phyloP scores from a whole-genome alignment of 2,888 invertebrate species.

The Pachycephus smyrnensis region DNA sequence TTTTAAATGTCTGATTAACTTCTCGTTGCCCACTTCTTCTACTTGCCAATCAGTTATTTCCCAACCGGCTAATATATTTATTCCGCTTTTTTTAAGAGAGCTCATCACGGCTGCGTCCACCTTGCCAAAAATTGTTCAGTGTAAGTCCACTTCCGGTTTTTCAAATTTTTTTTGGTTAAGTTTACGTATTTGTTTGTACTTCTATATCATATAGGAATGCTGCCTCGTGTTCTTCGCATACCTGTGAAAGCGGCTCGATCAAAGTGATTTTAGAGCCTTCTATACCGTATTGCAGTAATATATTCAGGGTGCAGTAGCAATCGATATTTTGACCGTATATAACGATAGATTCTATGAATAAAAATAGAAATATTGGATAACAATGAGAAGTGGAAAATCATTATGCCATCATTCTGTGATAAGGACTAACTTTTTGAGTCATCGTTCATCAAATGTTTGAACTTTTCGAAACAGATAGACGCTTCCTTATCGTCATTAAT shows the following conservation, averaged over 20 bases:
- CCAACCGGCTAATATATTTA: conserved; percentile 69
- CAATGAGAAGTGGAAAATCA: too few species aligned
- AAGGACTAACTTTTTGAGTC: background rate
- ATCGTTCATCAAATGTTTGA: conserved; percentile 32
- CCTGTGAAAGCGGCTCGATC: conserved; percentile 70
- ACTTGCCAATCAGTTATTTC: conserved; percentile 71
- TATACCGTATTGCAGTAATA: conserved; percentile 73
- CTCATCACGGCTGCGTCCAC: conserved; percentile 70
- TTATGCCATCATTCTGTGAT: too few species aligned
- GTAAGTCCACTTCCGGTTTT: background rate
- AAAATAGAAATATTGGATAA: background rate
- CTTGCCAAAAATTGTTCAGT: conserved; percentile 45
- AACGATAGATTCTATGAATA: conserved; percentile 64
- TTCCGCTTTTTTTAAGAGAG: conserved; percentile 63
- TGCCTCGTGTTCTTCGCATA: conserved; percentile 42
- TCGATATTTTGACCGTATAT: conserved; percentile 78
- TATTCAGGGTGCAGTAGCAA: conserved; percentile 75
- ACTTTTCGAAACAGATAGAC: conserved; percentile 37
- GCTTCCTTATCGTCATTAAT: conserved; percentile 73
- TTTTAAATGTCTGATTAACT: conserved; percentile 64
- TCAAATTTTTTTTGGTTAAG: too few species aligned
- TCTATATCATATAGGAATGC: conserved; percentile 59
- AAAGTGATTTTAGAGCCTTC: conserved; percentile 71
- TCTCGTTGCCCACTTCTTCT: conserved; percentile 41
- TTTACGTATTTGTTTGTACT: conserved; percentile 56